Evolutionary conservation across 2,797 vertebrate species (phyloP).

Genomic region (Leptatherina wallacei): DNA sequence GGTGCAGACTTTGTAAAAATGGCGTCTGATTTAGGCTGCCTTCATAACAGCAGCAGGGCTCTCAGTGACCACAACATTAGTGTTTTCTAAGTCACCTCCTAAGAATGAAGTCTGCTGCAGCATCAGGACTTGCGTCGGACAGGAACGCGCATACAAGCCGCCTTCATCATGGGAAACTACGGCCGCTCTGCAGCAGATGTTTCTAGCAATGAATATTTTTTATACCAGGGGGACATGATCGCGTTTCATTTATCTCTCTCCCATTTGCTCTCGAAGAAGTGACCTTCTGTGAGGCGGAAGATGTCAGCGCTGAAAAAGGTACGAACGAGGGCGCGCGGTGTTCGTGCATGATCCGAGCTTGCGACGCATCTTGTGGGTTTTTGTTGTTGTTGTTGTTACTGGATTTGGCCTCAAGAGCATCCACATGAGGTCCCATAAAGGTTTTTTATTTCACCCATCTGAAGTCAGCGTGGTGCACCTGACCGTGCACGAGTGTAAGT

Average conservation of each 20-base stretch:
- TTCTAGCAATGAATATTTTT: conserved; percentile 49
- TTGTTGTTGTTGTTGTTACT: conserved; percentile 12
- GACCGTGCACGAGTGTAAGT: conserved; percentile 10
- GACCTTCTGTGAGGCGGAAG: conserved; percentile 71
- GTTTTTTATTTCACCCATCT: neutral
- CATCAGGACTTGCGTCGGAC: conserved; percentile 51
- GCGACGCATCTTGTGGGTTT: conserved; percentile 15
- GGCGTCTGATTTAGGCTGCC: conserved; percentile 64
- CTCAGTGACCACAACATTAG: conserved; percentile 47
- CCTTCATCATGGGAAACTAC: conserved; percentile 60
- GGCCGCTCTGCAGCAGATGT: conserved; percentile 52
- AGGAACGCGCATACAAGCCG: conserved; percentile 13
- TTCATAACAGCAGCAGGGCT: conserved; percentile 40
- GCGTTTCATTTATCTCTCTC: conserved; percentile 33
- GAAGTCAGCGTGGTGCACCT: conserved; percentile 29
- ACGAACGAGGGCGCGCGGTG: conserved; percentile 3
- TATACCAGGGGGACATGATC: conserved; percentile 59
- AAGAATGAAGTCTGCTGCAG: conserved; percentile 59
- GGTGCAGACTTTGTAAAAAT: conserved; percentile 69
- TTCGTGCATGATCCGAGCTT: conserved; percentile 30
- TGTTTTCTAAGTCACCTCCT: conserved; percentile 24
- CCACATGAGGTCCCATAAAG: conserved; percentile 21
- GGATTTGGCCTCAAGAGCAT: conserved; percentile 18
- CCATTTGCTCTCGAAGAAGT: conserved; percentile 55
- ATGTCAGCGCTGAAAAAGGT: conserved; percentile 81